A percentile compares a stretch with the other conserved stretches of the same genome.
phyloP scores from a whole-genome alignment of 2,113 vertebrate genomes.

The Microtus montanus region DNA sequence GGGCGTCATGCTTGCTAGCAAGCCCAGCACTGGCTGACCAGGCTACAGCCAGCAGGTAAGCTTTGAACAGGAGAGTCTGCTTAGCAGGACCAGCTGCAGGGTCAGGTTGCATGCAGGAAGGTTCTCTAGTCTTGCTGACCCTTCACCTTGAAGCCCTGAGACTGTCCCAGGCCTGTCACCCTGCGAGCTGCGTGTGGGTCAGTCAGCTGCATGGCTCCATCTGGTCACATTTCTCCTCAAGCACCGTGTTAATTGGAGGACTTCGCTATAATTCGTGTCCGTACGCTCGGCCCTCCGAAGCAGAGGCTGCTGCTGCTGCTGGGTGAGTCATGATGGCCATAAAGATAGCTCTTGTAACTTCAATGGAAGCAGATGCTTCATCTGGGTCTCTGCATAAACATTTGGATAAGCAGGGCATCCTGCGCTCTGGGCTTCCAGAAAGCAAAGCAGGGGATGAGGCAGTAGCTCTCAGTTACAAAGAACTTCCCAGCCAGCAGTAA shows the following conservation, averaged over 20 bases:
- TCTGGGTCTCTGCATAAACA: conserved; percentile 3
- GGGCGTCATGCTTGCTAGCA: not conserved
- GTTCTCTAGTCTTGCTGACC: not conserved
- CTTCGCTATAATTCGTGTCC: not conserved
- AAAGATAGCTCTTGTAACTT: too few species aligned
- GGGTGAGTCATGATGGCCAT: too few species aligned
- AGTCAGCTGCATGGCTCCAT: not conserved
- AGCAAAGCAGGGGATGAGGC: not conserved
- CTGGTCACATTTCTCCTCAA: not conserved
- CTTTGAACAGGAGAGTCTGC: not conserved
- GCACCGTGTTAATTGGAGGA: not conserved
- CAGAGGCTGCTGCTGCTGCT: too few species aligned
- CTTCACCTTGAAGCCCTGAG: not conserved
- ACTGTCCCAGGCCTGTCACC: not conserved
- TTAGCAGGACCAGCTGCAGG: not conserved
- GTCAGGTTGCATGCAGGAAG: not conserved
- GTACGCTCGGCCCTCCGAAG: not conserved
- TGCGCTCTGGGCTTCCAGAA: not conserved
- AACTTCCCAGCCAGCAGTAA: not conserved
- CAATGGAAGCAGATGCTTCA: not conserved
- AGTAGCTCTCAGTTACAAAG: not conserved
- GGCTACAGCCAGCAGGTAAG: not conserved
- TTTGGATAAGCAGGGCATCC: not conserved
- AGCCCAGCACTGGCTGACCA: rapidly evolving
- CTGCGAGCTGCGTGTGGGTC: not conserved